Evolutionary conservation across 2,888 invertebrate genomes (phyloP).

Genomic region (Agonopterix alstromeriana): DNA sequence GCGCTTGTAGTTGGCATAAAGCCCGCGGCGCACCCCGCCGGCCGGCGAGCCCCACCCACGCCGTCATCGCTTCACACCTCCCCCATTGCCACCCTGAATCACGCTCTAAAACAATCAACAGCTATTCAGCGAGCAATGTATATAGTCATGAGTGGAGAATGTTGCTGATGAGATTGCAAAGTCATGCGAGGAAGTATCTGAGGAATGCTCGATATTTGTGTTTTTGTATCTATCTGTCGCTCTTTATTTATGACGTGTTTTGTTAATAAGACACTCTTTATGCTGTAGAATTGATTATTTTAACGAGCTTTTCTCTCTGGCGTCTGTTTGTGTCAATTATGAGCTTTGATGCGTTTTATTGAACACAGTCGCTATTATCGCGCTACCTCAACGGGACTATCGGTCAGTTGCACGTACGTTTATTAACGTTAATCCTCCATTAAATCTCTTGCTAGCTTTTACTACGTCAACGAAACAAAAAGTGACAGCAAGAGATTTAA

Average conservation of each 20-base stretch:
- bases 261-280: neutral
- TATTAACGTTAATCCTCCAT: no score
- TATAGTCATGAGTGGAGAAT: conserved; percentile 27
- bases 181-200: conserved; percentile 23
- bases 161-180: conserved; percentile 20
- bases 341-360: no score
- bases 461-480: no score
- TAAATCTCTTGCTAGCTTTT: no score
- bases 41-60: conserved; percentile 44
- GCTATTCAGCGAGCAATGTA: conserved; percentile 47
- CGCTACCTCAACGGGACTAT: no score
- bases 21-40: conserved; percentile 55
- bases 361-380: no score
- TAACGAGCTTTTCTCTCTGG: neutral
- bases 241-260: conserved; percentile 15
- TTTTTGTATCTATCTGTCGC: conserved; percentile 1
- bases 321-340: no score
- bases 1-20: conserved; percentile 66
- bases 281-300: neutral
- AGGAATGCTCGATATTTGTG: conserved; percentile 22
- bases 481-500: no score
- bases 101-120: conserved; percentile 41
- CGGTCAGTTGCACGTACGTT: no score
- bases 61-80: conserved; percentile 45
- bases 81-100: conserved; percentile 47